Evolutionary conservation across 2,888 invertebrate species (phyloP).

Genomic region (Parthenolecanium corni): DNA sequence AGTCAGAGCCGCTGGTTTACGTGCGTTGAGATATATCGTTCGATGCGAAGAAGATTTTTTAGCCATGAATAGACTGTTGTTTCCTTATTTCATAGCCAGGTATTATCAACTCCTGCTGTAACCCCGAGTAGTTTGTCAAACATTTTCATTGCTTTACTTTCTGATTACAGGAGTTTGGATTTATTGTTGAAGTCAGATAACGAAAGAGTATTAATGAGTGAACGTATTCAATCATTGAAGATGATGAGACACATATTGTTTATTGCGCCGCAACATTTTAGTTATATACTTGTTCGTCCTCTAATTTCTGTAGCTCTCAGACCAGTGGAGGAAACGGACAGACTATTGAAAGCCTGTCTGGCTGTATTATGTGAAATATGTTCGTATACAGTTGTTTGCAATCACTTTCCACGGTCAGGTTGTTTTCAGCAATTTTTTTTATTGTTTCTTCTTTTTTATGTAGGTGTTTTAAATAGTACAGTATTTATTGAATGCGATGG

Average conservation of each 20-base stretch:
- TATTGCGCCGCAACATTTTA: constrained; percentile 55
- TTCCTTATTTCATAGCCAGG: constrained; percentile 74
- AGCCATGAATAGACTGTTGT: constrained; percentile 64
- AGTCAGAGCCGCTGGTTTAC: constrained; percentile 75
- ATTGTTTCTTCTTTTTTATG: constrained; percentile 14
- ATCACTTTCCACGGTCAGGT: neutral
- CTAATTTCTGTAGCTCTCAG: constrained; percentile 59
- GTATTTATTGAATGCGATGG: constrained; percentile 71
- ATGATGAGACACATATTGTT: constrained; percentile 60
- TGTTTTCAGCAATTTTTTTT: neutral
- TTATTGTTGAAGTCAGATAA: constrained; percentile 65
- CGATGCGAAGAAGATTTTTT: constrained; percentile 65
- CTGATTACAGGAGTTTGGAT: constrained; percentile 63
- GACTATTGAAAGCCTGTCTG: constrained; percentile 69
- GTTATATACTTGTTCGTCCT: constrained; percentile 63
- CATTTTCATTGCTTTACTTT: too few species aligned
- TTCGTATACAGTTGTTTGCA: constrained; percentile 1
- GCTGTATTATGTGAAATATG: constrained; percentile 75
- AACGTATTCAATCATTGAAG: constrained; percentile 80
- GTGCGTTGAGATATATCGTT: constrained; percentile 75
- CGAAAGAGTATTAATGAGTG: constrained; percentile 52
- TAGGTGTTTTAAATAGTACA: constrained; percentile 69
- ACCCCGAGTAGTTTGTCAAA: too few species aligned
- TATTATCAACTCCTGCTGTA: constrained; percentile 37
- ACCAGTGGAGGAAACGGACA: constrained; percentile 48